Evolutionary conservation across 2,113 vertebrate genomes (phyloP), one percentile per base, ranked within the genome.

Genomic region (Trochalopteron elliotii): DNA sequence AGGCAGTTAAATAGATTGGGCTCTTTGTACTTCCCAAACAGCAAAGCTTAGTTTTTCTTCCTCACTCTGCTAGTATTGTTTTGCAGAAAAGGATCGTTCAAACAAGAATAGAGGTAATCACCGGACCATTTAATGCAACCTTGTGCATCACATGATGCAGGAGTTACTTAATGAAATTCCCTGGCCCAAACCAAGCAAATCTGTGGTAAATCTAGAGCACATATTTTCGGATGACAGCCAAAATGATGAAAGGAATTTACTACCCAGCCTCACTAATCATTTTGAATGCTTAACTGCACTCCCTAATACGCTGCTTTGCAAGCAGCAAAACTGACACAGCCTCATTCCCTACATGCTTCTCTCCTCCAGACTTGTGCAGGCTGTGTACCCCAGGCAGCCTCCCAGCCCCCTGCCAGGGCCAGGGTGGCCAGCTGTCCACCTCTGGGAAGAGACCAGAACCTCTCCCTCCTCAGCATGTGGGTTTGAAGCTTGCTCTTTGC

Each of bases 161-260:
- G 92, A 95, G 67, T 95, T 95, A 79, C 87, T 95, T 95, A 94
- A 96, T 95, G 95, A 96, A 94, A 97, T 97, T 94, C 92, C 85
- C 71, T 87, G 82, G 85, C 84, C 94, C 55, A 91, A 93, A 85
- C 79, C 87, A 77, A 94, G 85, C 86, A 97, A 95, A 95, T 94
- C 76, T 93, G 78, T 86, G 93, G 88, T 81, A 83, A 95, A 96
- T 93, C 83, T 92, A 90, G 93, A 95, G 90, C 89, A 87, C 89
- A 30, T 93, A 91, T 92, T 95, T 96, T 90, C 86, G 47, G 93
- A 90, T 95, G 94, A 94, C 92, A 94, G 96, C 94, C 95, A 94
- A 92, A 95, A 93, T 47, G 83, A 96, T 96, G 95, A 96, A 95
- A 96, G 91, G 89, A 93, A 91, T 95, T 94, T 91, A 90, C 91